Evolutionary conservation across 2,113 vertebrate genomes (phyloP).

Genomic region (Colistium nudipinnis): DNA sequence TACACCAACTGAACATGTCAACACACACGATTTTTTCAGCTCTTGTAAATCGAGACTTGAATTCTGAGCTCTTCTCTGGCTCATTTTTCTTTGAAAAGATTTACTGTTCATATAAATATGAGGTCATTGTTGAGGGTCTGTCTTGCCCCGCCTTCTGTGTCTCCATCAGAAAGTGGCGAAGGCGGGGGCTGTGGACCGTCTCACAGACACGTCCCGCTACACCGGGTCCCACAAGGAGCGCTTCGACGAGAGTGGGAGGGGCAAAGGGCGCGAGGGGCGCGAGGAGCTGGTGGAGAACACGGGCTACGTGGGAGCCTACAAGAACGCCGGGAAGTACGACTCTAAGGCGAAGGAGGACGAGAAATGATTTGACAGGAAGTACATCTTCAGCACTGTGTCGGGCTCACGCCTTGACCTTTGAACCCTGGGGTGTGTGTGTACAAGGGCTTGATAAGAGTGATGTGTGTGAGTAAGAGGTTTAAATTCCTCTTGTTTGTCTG

Average conservation of each 20-base stretch:
- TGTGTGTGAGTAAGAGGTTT: slow-evolving; percentile 6
- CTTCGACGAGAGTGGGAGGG: slow-evolving; percentile 89
- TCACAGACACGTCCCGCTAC: slow-evolving; percentile 93
- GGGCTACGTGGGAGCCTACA: slow-evolving; percentile 92
- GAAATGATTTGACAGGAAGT: not conserved
- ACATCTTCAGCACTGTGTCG: slow-evolving; percentile 51
- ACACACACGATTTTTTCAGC: too few relatives aligned
- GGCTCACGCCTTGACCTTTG: slow-evolving; percentile 69
- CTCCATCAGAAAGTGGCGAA: slow-evolving; percentile 88
- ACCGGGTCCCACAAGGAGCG: slow-evolving; percentile 95
- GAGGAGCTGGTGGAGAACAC: slow-evolving; percentile 92
- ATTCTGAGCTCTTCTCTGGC: too few relatives aligned
- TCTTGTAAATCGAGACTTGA: too few relatives aligned
- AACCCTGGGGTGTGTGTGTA: slow-evolving; percentile 26
- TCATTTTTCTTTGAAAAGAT: too few relatives aligned
- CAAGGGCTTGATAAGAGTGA: too few relatives aligned
- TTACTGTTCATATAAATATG: too few relatives aligned
- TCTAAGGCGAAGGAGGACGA: slow-evolving; percentile 86
- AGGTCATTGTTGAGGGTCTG: too few relatives aligned
- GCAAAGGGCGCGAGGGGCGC: slow-evolving; percentile 90
- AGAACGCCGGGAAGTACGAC: slow-evolving; percentile 91
- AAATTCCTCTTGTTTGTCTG: too few relatives aligned
- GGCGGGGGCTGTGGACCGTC: slow-evolving; percentile 86
- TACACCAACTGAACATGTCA: too few relatives aligned
- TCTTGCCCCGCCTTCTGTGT: not conserved